Evolutionary conservation across 1,140 invertebrate species (phyloP).

Genomic region (Spodoptera litura): DNA sequence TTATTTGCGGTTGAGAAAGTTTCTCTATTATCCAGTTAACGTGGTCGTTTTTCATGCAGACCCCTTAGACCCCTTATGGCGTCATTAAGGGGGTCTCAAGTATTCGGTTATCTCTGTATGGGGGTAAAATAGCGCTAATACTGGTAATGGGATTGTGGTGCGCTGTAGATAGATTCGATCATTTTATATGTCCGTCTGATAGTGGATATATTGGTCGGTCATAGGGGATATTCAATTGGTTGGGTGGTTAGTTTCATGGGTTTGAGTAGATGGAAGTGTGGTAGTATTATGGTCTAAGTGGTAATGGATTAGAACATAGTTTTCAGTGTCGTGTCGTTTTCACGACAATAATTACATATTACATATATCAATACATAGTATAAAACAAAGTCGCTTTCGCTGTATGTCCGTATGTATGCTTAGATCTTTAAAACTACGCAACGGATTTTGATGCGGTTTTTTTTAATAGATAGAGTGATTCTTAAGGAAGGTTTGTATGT

Average conservation of each 20-base stretch:
- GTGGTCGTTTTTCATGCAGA: constrained; percentile 29
- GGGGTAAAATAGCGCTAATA: constrained; percentile 21
- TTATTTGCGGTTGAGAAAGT: constrained; percentile 8
- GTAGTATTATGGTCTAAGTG: no score
- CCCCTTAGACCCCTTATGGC: constrained; percentile 24
- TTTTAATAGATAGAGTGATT: no score
- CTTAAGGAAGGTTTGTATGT: no score
- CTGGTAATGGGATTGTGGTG: not conserved
- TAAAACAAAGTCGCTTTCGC: no score
- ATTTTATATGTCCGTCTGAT: not conserved
- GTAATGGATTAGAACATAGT: no score
- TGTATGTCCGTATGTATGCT: no score
- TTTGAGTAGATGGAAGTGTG: no score
- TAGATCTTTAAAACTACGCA: no score
- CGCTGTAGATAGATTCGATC: not conserved
- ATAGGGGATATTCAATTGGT: not conserved
- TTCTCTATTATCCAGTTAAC: constrained; percentile 27
- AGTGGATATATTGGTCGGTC: not conserved
- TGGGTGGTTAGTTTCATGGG: not conserved
- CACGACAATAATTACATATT: no score
- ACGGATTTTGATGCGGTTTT: no score
- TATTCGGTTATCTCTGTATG: constrained; percentile 23
- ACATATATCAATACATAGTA: no score
- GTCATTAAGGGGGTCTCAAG: constrained; percentile 22
- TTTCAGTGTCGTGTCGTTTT: no score